Conservation (phyloP, 1,140 invertebrate genomes). For the Drosophila setifemur region DNA sequence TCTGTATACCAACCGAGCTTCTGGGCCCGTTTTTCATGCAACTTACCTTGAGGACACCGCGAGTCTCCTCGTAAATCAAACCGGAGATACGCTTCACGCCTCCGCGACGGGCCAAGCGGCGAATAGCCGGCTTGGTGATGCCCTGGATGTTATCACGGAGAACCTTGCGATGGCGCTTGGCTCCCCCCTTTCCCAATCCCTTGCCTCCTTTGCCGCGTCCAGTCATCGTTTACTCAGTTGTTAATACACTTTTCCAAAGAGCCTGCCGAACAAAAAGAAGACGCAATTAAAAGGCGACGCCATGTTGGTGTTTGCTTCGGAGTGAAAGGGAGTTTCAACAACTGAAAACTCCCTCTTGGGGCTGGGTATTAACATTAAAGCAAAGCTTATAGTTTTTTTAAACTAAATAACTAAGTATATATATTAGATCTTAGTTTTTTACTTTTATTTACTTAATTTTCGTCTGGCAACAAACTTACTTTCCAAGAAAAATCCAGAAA, state of each 20-base stretch:
- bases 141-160: conserved; percentile 90
- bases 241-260: no score
- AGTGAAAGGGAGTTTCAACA: neutral
- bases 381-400: no score
- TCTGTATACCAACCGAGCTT: no score
- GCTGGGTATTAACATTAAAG: neutral
- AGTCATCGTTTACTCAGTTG: conserved; percentile 83
- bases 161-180: conserved; percentile 88
- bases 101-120: conserved; percentile 87
- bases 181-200: conserved; percentile 87
- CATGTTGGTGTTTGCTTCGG: conserved; percentile 20
- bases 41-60: conserved; percentile 89
- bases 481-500: conserved; percentile 2
- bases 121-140: conserved; percentile 84
- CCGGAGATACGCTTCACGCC: conserved; percentile 91
- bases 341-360: neutral
- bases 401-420: no score
- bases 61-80: conserved; percentile 89
- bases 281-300: conserved; percentile 38
- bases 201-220: conserved; percentile 88
- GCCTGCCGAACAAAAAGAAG: conserved; percentile 8
- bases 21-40: no score
- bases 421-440: neutral
- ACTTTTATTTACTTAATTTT: neutral
- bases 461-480: neutral